phyloP scores from a whole-genome alignment of 2,888 invertebrate species.

The Lasiommata megera region DNA sequence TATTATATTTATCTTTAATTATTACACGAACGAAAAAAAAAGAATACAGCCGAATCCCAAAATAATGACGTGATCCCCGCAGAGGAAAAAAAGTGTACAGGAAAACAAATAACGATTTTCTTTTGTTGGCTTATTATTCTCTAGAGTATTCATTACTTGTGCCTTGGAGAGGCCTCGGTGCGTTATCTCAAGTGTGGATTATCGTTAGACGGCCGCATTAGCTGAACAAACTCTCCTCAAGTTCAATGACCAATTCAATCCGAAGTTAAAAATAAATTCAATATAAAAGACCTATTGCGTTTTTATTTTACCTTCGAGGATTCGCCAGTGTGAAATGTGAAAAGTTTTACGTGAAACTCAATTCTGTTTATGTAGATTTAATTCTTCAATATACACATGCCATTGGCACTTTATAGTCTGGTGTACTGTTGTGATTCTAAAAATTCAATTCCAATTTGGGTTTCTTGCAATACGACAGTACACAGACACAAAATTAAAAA shows the following conservation, averaged over 20 bases:
- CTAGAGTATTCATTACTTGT: conserved; percentile 72
- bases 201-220: conserved; percentile 27
- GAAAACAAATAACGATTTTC: conserved; percentile 78
- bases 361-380: conserved; percentile 16
- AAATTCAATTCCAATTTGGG: too few species aligned
- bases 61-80: conserved; percentile 73
- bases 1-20: conserved; percentile 81
- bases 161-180: conserved; percentile 44
- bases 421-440: not conserved
- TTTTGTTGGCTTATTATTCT: conserved; percentile 79
- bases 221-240: conserved; percentile 29
- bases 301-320: conserved; percentile 28
- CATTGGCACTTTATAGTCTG: not conserved
- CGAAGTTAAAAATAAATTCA: conserved; percentile 23
- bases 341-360: conserved; percentile 24
- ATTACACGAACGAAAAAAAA: conserved; percentile 61
- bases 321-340: conserved; percentile 25
- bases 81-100: conserved; percentile 60
- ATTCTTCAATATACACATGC: not conserved
- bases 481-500: too few species aligned
- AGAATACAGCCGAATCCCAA: conserved; percentile 49
- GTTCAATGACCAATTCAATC: conserved; percentile 32
- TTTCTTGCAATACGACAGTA: too few species aligned
- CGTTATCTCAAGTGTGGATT: conserved; percentile 37
- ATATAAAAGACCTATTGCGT: conserved; percentile 23